A percentile compares a stretch with the other conserved stretches of the same genome.
Evolutionary conservation across 2,888 invertebrate species (phyloP).

Genomic region (Clunio marinus): DNA sequence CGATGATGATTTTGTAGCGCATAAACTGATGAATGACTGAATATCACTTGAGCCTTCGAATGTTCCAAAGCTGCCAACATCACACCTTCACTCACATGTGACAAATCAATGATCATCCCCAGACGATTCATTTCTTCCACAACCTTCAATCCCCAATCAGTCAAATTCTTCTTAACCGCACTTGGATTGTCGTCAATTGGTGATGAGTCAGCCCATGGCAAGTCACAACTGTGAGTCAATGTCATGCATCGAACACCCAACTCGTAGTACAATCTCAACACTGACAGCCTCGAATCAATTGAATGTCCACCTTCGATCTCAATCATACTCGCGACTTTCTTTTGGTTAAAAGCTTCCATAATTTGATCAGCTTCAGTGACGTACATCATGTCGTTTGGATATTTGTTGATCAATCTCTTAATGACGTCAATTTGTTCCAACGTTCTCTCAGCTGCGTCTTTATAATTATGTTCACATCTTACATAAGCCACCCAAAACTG

Average conservation of each 20-base stretch:
- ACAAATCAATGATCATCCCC: slow-evolving; percentile 61
- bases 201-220: slow-evolving; percentile 53
- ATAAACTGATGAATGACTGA: slow-evolving; percentile 59
- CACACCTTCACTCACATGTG: slow-evolving; percentile 58
- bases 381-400: slow-evolving; percentile 49
- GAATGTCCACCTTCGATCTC: slow-evolving; percentile 61
- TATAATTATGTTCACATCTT: slow-evolving; percentile 54
- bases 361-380: slow-evolving; percentile 51
- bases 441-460: slow-evolving; percentile 56
- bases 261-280: slow-evolving; percentile 56
- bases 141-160: slow-evolving; percentile 49
- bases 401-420: slow-evolving; percentile 53
- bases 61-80: slow-evolving; percentile 55
- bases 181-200: slow-evolving; percentile 28
- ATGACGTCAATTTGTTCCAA: slow-evolving; percentile 62
- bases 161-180: slow-evolving; percentile 36
- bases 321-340: slow-evolving; percentile 58
- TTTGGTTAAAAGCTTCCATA: slow-evolving; percentile 50
- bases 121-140: slow-evolving; percentile 62
- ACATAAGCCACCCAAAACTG: slow-evolving; percentile 62
- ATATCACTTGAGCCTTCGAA: slow-evolving; percentile 58
- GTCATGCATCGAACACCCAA: slow-evolving; percentile 61
- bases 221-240: slow-evolving; percentile 59
- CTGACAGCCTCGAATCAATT: slow-evolving; percentile 56
- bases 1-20: slow-evolving; percentile 53